A percentile compares a stretch with the other conserved stretches of the same genome.
These are phyloP conservation scores for Galago senegalensis DNA, from an alignment of 2,797 vertebrate genomes.

Conservation along the genomic window DNA sequence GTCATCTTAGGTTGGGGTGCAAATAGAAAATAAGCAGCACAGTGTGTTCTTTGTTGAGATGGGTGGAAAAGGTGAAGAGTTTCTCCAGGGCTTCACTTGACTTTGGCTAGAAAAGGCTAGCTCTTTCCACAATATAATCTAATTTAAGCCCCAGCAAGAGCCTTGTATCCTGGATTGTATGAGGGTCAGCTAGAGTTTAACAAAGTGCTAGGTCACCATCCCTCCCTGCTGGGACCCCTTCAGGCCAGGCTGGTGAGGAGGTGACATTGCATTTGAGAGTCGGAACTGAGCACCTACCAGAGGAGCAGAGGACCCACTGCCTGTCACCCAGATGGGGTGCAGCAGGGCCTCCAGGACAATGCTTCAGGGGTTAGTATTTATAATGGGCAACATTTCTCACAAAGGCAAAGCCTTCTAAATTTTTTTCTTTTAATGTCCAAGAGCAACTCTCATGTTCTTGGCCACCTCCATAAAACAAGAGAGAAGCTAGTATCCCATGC, in stretches of 20 bases:
- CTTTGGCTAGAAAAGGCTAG: background rate
- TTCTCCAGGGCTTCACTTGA: background rate
- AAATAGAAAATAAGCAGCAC: background rate
- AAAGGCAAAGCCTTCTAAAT: background rate
- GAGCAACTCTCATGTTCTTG: background rate
- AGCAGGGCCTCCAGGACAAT: too few species aligned
- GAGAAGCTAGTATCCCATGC: background rate
- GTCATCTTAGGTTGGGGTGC: too few species aligned
- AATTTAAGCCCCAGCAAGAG: background rate
- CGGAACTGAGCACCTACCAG: background rate
- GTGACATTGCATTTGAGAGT: background rate
- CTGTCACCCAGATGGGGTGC: background rate
- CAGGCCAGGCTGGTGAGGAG: background rate
- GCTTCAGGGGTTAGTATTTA: background rate
- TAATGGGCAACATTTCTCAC: too few species aligned
- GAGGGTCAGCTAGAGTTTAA: background rate
- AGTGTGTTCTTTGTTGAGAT: background rate
- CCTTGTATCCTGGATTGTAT: background rate
- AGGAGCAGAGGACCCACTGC: background rate
- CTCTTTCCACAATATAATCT: background rate
- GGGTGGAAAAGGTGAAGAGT: background rate
- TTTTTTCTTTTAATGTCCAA: background rate
- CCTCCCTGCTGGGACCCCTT: background rate
- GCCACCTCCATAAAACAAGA: background rate
- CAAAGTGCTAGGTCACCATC: fast-evolving